Base-by-base conservation (phyloP, 2,888 invertebrate species). In the Drosophila phalerata region DNA sequence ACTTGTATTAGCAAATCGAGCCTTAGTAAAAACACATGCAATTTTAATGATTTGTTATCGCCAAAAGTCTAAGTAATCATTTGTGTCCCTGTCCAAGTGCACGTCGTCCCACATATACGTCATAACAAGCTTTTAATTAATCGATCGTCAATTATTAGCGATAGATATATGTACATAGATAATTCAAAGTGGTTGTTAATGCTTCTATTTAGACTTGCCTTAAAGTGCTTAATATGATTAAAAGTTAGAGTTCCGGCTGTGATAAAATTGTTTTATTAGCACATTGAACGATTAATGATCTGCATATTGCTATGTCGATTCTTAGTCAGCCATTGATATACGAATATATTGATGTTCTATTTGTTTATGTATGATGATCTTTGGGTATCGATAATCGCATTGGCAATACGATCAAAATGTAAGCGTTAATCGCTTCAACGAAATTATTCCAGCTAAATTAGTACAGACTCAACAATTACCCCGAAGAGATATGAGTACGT, bases 61-160 rank as follows among this genome's bases (percentile, higher is more conserved):
- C 38, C 38, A 37, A 37, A 52, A 64, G 40, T 34, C 45, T n/a
- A 49, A 38, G 32, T 43, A 49, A 49, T 61, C 64, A 43, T 4
- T 51, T 53, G 57, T 38, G 77, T 67, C 67, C 90, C 87, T 85
- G 85, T 60, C 75, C 72, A 77, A 88, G 60, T 64, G 89, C 85
- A 85, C 90, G 85, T 85, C 78, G 73, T 45, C 69, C 58, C 53
- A 10, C 8, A 13, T 25, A 45, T 22, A 58, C 76, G 75, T 76
- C 77, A 73, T 58, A 69, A 53, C 69, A 38, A 38, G 30, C 45
- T 17, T 42, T 37, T 66, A 55, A 68, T 69, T 47, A 48, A 40
- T 47, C 63, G 64, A 64, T 77, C 43, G 53, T 47, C 30, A 77
- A 62, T 42, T 28, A 34, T 2, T 57, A 42, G 32, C 64, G 40